Conservation (phyloP, 2,888 invertebrate genomes). For the Heliconius ethilla region DNA sequence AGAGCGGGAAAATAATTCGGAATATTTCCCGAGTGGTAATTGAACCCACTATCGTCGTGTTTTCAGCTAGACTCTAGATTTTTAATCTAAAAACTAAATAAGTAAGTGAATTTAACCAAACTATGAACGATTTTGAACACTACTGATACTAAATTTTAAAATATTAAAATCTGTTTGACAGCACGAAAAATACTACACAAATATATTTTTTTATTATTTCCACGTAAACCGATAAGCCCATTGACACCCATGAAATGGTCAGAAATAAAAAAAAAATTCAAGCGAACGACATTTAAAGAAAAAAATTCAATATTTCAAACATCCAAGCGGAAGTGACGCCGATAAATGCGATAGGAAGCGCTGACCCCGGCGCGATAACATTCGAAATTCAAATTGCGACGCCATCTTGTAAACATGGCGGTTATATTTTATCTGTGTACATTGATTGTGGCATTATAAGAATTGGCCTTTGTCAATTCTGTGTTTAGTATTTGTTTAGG, state of each 20-base stretch:
- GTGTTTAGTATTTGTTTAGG: conserved; percentile 22
- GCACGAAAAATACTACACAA: neutral
- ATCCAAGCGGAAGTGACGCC: conserved; percentile 62
- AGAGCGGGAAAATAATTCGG: neutral
- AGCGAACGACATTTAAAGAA: conserved; percentile 40
- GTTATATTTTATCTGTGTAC: conserved; percentile 44
- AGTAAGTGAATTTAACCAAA: too few relatives aligned
- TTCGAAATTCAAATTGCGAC: conserved; percentile 61
- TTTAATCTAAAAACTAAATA: neutral
- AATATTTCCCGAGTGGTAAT: neutral
- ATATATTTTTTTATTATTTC: conserved; percentile 7
- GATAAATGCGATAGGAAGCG: conserved; percentile 68
- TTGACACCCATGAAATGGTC: conserved; percentile 20
- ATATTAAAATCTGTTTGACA: neutral
- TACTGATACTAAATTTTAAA: neutral
- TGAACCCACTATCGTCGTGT: neutral
- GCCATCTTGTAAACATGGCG: conserved; percentile 56
- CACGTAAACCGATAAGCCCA: conserved; percentile 27
- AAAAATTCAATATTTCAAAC: conserved; percentile 56
- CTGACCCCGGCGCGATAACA: conserved; percentile 68
- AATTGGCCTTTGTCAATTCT: conserved; percentile 20
- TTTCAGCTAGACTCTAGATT: neutral
- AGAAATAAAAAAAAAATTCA: conserved; percentile 13
- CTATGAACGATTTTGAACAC: too few relatives aligned
- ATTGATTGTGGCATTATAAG: conserved; percentile 35